A percentile compares a stretch with the other conserved stretches of the same genome.
These are phyloP conservation scores for Nymphicus hollandicus DNA, from an alignment of 2,113 vertebrate species.

Conservation along the genomic window DNA sequence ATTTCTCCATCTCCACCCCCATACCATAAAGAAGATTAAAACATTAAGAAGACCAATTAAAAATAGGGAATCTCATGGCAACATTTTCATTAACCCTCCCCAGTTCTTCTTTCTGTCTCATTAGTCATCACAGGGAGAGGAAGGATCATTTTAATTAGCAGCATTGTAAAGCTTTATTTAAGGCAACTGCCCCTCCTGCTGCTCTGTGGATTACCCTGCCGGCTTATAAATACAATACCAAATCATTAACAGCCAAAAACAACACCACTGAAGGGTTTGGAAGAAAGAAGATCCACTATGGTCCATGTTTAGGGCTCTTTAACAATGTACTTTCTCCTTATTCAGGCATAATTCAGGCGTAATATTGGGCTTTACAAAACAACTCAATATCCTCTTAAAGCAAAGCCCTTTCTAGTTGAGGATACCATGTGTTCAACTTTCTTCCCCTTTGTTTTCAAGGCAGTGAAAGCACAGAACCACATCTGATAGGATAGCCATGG, in stretches of 20 bases:
- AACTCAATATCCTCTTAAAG: constrained; percentile 47
- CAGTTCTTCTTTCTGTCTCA: constrained; percentile 62
- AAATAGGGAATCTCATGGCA: constrained; percentile 38
- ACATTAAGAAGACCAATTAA: constrained; percentile 70
- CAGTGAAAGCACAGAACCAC: background rate
- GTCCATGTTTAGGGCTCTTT: constrained; percentile 36
- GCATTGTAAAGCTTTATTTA: constrained; percentile 68
- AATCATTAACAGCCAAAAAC: constrained; percentile 48
- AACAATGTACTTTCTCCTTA: constrained; percentile 56
- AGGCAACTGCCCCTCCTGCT: constrained; percentile 68
- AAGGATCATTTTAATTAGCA: constrained; percentile 77
- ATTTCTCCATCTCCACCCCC: background rate
- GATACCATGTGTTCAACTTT: constrained; percentile 24
- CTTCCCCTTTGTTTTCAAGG: constrained; percentile 12
- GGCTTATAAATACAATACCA: constrained; percentile 65
- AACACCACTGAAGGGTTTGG: background rate
- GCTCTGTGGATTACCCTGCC: constrained; percentile 67
- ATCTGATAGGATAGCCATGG: constrained; percentile 11
- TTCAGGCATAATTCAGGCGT: constrained; percentile 61
- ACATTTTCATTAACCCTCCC: constrained; percentile 72
- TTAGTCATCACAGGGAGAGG: constrained; percentile 62
- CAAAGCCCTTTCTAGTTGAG: constrained; percentile 34
- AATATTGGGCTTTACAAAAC: constrained; percentile 62
- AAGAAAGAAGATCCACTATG: constrained; percentile 45
- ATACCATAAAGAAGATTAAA: constrained; percentile 36